Base-by-base conservation (phyloP, 2,797 vertebrate genomes). In the Chaetodon trifasciatus region DNA sequence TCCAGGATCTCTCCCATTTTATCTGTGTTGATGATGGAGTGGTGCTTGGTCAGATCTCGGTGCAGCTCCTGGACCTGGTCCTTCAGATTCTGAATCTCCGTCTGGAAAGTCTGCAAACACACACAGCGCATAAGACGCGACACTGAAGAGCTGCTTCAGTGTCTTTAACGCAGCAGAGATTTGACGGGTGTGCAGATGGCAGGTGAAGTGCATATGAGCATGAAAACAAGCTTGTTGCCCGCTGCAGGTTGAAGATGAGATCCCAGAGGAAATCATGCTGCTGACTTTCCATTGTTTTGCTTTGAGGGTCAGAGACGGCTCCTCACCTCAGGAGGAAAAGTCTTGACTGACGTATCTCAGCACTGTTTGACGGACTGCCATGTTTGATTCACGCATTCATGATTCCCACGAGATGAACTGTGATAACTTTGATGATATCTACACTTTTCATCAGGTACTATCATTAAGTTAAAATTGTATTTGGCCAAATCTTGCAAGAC, bases 31-130 rank as follows among this genome's bases (percentile, higher is more conserved):
- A 99, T 97, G 89, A 99, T 95, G 0, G 97, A 97, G 91, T 98
- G 98, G 88, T 98, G 98, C 88, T 97, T 98, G 85, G 98, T 99
- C 89, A 99, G 96, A 88, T 99, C 97, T 0, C 97, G 93, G 88
- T 98, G 98, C 88, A 98, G 87, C 88, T 97, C 97, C 94, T 98
- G 98, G 32, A 98, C 96, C 93, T 98, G 97, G 82, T 99, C 97
- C 93, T 99, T 98, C 90, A 99, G 91, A 76, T 82, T 94, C 94
- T 98, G 97, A 32, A 97, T 95, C 87, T 98, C 97, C 0, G 78
- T 92, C 91, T 98, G 97, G 42, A 99, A 96, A 72, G 77, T 91
- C 98, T 98, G 82, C 17, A 67, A 47, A 74, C 53, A 70, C 63
- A 74, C 11, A 67, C 35, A 63, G 60, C 13, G 12, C 61, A 12